Evolutionary conservation across 1,140 invertebrate species (phyloP).

Genomic region (Dermatophagoides farinae): DNA sequence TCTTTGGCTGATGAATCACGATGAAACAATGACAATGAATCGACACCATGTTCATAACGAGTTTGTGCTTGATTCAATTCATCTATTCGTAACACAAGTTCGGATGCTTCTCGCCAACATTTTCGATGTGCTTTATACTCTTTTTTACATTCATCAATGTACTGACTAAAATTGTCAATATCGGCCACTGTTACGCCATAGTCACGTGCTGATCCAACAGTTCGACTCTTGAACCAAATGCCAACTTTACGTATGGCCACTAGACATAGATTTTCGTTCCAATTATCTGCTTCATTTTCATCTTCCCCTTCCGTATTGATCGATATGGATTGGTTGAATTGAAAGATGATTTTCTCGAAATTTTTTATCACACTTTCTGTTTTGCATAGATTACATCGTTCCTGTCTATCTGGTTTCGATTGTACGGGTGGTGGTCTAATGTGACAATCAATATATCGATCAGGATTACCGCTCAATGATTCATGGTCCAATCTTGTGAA

Average conservation of each 20-base stretch:
- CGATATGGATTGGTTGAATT: background rate
- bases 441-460: too few species aligned
- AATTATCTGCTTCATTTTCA: conserved; percentile 8
- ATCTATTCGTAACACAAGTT: conserved; percentile 40
- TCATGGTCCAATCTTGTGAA: too few species aligned
- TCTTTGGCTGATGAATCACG: background rate
- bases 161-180: conserved; percentile 24
- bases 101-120: conserved; percentile 37
- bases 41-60: conserved; percentile 26
- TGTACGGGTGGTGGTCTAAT: too few species aligned
- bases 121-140: conserved; percentile 38
- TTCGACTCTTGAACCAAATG: background rate
- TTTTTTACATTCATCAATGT: conserved; percentile 39
- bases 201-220: background rate
- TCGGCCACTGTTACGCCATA: background rate
- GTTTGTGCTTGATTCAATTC: conserved; percentile 49
- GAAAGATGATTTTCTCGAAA: background rate
- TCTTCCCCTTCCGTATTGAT: background rate
- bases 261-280: background rate
- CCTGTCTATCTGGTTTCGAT: background rate
- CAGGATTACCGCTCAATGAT: too few species aligned
- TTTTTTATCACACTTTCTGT: background rate
- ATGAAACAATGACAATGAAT: background rate
- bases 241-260: background rate
- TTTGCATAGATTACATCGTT: background rate